Conservation (phyloP, 1,140 invertebrate species). For the Octopus sinensis region DNA sequence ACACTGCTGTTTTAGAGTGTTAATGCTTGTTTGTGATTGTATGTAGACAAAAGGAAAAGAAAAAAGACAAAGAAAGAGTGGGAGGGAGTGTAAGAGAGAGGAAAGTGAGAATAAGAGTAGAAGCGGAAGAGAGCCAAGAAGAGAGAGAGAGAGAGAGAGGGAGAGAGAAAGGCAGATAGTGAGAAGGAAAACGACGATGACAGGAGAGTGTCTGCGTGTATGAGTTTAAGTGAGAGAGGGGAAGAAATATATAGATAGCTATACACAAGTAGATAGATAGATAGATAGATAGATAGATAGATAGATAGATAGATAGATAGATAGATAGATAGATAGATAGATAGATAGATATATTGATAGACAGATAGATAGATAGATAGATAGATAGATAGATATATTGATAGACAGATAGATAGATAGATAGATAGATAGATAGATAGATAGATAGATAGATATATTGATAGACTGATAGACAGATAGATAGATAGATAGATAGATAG, state of each 20-base stretch:
- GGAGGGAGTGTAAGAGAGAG: too few species aligned
- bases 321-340: neutral
- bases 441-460: neutral
- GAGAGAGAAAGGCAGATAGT: neutral
- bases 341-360: neutral
- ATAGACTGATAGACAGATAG: neutral
- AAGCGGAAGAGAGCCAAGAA: neutral
- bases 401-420: neutral
- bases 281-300: neutral
- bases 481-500: neutral
- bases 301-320: neutral
- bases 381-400: neutral
- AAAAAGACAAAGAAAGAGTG: too few species aligned
- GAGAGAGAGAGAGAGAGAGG: neutral
- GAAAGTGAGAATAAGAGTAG: neutral
- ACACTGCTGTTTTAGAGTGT: too few species aligned
- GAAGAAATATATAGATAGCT: neutral
- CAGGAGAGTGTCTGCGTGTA: too few species aligned
- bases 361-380: neutral
- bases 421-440: neutral
- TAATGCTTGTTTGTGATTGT: too few species aligned
- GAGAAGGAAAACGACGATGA: neutral
- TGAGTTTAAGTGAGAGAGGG: too few species aligned
- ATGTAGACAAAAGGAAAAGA: too few species aligned
- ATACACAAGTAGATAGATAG: neutral